Evolutionary conservation across 2,888 invertebrate genomes (phyloP).

Genomic region (Pocota personata): DNA sequence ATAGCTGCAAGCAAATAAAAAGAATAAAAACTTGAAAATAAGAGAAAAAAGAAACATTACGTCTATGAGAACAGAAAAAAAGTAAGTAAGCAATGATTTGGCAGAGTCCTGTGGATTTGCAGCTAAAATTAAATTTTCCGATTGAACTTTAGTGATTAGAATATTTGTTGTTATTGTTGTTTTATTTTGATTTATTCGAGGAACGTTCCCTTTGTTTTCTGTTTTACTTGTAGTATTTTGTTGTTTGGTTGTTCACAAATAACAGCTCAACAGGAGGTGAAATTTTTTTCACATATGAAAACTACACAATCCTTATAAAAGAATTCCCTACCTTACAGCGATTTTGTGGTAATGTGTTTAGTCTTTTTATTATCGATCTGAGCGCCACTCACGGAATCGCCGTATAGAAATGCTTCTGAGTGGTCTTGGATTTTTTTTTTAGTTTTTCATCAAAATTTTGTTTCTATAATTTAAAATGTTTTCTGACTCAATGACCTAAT

Average conservation of each 20-base stretch:
- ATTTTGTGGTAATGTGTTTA: too few relatives aligned
- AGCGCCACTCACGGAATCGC: too few relatives aligned
- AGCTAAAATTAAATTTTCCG: conserved; percentile 29
- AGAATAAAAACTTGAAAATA: conserved; percentile 34
- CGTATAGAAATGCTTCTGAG: too few relatives aligned
- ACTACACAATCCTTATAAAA: too few relatives aligned
- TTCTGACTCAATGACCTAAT: too few relatives aligned
- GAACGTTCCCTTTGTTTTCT: not conserved
- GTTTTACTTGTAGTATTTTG: not conserved
- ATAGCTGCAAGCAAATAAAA: conserved; percentile 29
- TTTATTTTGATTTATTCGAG: not conserved
- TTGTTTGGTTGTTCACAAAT: not conserved
- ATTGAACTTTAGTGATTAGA: conserved; percentile 63
- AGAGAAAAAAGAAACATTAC: conserved; percentile 14
- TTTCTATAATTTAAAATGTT: too few relatives aligned
- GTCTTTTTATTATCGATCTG: too few relatives aligned
- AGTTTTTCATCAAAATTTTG: too few relatives aligned
- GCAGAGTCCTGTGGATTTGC: conserved; percentile 45
- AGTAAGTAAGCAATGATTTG: conserved; percentile 20
- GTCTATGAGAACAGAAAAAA: conserved; percentile 10
- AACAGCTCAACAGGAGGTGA: not conserved
- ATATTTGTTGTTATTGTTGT: not conserved
- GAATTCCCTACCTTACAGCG: too few relatives aligned
- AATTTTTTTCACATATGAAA: too few relatives aligned
- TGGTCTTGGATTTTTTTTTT: too few relatives aligned